These are phyloP conservation scores for Drosophila infuscata DNA, from an alignment of 2,888 invertebrate species.

Conservation along the genomic window DNA sequence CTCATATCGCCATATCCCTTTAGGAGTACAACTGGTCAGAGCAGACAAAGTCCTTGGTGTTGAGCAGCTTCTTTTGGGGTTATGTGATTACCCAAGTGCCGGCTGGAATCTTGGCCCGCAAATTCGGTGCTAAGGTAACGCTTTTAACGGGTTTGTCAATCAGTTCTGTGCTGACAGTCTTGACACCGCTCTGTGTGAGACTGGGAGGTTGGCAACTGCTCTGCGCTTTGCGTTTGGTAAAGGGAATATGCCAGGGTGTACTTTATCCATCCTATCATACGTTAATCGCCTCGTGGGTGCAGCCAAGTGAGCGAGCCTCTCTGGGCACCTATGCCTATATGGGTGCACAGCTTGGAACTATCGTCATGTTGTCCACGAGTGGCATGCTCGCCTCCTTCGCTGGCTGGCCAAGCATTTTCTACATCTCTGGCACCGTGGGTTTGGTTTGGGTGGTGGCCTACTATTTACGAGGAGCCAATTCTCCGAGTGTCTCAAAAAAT, in stretches of 20 bases:
- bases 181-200: constrained; percentile 89
- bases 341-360: constrained; percentile 89
- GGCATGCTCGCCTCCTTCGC: constrained; percentile 88
- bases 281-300: constrained; percentile 91
- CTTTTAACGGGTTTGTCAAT: constrained; percentile 86
- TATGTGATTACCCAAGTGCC: constrained; percentile 88
- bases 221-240: constrained; percentile 88
- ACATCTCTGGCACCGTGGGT: constrained; percentile 87
- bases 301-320: constrained; percentile 87
- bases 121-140: constrained; percentile 89
- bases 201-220: constrained; percentile 87
- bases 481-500: constrained; percentile 86
- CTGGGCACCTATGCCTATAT: constrained; percentile 87
- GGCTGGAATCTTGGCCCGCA: constrained; percentile 89
- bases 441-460: constrained; percentile 87
- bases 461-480: constrained; percentile 87
- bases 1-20: constrained; percentile 54
- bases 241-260: constrained; percentile 91
- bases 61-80: constrained; percentile 90
- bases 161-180: constrained; percentile 88
- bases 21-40: constrained; percentile 88
- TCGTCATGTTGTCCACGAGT: constrained; percentile 89
- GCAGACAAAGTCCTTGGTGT: constrained; percentile 86
- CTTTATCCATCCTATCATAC: constrained; percentile 90
- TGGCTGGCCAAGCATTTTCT: constrained; percentile 90